These are phyloP conservation scores for Drosophila pruinosa DNA, from an alignment of 1,140 invertebrate genomes.

Conservation along the genomic window DNA sequence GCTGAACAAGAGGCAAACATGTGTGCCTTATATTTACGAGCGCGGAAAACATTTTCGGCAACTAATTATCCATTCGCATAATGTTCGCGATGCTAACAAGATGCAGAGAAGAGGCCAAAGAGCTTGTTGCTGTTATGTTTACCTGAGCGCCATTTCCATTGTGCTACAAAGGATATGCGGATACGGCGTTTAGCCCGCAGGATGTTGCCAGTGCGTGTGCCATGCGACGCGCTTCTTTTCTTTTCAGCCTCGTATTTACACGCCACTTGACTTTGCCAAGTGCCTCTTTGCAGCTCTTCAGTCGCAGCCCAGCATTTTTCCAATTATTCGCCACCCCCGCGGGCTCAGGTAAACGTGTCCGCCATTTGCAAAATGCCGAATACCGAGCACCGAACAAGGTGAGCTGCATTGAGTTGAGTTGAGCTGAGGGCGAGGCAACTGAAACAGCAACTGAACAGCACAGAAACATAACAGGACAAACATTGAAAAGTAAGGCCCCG, in stretches of 20 bases:
- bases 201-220: slow-evolving; percentile 17
- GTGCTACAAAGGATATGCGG: neutral
- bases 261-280: slow-evolving; percentile 79
- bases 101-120: slow-evolving; percentile 16
- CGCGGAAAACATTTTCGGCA: slow-evolving; percentile 79
- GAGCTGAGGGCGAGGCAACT: slow-evolving; percentile 17
- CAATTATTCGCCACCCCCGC: slow-evolving; percentile 55
- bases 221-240: slow-evolving; percentile 6
- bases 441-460: slow-evolving; percentile 57
- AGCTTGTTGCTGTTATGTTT: neutral
- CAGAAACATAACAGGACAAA: slow-evolving; percentile 62
- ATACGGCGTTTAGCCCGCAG: slow-evolving; percentile 13
- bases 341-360: slow-evolving; percentile 28
- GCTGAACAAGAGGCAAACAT: slow-evolving; percentile 38
- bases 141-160: neutral
- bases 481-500: slow-evolving; percentile 67
- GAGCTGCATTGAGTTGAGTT: neutral
- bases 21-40: slow-evolving; percentile 80
- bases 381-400: neutral
- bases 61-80: slow-evolving; percentile 81
- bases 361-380: slow-evolving; percentile 58
- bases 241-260: slow-evolving; percentile 48
- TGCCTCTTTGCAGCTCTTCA: slow-evolving; percentile 3
- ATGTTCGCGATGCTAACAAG: slow-evolving; percentile 70
- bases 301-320: slow-evolving; percentile 47